Evolutionary conservation across 1,140 invertebrate genomes (phyloP).

Genomic region (Hypothenemus hampei): DNA sequence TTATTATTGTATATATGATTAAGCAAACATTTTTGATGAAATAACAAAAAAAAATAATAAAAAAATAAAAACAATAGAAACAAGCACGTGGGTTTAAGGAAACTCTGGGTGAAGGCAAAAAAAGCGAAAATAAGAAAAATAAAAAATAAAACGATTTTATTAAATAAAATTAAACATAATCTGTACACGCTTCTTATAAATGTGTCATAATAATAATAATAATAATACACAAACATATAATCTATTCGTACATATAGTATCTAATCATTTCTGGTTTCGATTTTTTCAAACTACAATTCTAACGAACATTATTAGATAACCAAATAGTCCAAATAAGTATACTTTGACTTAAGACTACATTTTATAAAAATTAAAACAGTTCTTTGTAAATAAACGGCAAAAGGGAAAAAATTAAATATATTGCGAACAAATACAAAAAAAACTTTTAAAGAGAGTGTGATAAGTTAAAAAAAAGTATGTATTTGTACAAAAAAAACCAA

Average conservation of each 20-base stretch:
- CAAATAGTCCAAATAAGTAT: too few relatives aligned
- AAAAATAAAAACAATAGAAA: too few relatives aligned
- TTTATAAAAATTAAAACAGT: too few relatives aligned
- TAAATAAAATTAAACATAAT: slow-evolving; percentile 13
- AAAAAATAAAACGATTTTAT: slow-evolving; percentile 27
- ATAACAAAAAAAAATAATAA: too few relatives aligned
- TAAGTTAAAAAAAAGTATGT: background rate
- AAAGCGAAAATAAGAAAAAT: slow-evolving; percentile 19
- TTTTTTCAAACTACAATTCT: too few relatives aligned
- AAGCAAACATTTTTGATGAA: too few relatives aligned
- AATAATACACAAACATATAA: slow-evolving; percentile 14
- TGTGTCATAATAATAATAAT: background rate
- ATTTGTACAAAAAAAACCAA: slow-evolving; percentile 2
- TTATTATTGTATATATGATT: too few relatives aligned
- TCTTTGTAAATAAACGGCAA: too few relatives aligned
- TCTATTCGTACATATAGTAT: background rate
- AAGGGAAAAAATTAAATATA: too few relatives aligned
- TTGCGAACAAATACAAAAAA: background rate
- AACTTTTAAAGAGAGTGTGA: background rate
- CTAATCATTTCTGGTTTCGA: background rate
- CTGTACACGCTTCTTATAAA: slow-evolving; percentile 16
- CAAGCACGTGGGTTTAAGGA: too few relatives aligned
- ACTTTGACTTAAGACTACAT: too few relatives aligned
- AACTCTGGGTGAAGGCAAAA: slow-evolving; percentile 1
- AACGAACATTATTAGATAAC: too few relatives aligned